Conservation (phyloP, 2,113 vertebrate species). For the Gallinago undulata region DNA sequence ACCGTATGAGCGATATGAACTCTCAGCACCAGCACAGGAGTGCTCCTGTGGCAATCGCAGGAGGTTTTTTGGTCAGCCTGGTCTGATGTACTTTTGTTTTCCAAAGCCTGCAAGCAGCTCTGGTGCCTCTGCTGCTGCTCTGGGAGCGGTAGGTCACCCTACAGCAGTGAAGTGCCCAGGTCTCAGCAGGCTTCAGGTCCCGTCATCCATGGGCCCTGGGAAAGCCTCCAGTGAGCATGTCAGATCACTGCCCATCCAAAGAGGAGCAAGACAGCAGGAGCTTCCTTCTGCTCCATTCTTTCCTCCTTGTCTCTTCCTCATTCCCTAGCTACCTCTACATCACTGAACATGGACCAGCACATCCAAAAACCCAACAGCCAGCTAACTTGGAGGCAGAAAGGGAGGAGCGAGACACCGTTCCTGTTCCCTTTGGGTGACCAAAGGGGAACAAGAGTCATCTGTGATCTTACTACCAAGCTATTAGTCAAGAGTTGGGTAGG, state of each 20-base stretch:
- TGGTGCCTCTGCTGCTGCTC: not conserved
- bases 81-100: not conserved
- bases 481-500: not conserved
- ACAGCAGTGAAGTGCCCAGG: not conserved
- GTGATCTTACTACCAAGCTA: not conserved
- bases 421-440: not conserved
- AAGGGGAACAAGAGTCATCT: not conserved
- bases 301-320: not conserved
- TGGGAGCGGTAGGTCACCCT: not conserved
- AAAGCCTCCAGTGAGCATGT: rapidly evolving
- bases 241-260: not conserved
- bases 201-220: not conserved
- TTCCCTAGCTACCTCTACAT: not conserved
- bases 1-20: not conserved
- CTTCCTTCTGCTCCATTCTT: not conserved
- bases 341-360: not conserved
- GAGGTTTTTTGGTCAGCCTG: not conserved
- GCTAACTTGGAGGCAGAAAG: not conserved
- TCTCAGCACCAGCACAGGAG: not conserved
- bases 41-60: rapidly evolving
- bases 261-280: not conserved
- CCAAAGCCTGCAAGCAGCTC: not conserved
- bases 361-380: not conserved
- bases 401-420: rapidly evolving
- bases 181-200: not conserved